Evolutionary conservation across 2,797 vertebrate species (phyloP).

Genomic region (Chaenodraco wilsoni): DNA sequence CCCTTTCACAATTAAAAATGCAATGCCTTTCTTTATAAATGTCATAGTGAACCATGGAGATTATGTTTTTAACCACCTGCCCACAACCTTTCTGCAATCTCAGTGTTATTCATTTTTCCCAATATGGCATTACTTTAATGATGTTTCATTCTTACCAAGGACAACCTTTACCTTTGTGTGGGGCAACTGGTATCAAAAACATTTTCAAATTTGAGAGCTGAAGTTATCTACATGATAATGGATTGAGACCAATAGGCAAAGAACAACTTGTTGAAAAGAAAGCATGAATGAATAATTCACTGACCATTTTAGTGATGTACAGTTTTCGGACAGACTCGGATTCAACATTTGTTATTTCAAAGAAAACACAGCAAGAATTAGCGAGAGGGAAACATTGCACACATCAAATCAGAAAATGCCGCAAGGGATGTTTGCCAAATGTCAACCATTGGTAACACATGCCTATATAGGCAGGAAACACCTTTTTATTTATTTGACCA

Average conservation of each 20-base stretch:
- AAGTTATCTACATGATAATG: conserved; percentile 2
- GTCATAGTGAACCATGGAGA: background rate
- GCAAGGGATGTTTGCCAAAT: too few species aligned
- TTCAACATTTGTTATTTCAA: background rate
- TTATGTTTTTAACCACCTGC: background rate
- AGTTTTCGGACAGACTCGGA: background rate
- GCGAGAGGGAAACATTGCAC: background rate
- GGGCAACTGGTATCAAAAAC: background rate
- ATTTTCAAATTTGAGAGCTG: background rate
- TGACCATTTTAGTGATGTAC: background rate
- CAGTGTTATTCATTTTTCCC: background rate
- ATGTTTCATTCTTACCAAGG: background rate
- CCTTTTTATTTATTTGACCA: background rate
- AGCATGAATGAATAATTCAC: background rate
- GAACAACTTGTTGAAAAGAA: background rate
- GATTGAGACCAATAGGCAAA: background rate
- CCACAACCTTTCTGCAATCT: background rate
- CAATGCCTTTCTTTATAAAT: background rate
- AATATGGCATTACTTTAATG: background rate
- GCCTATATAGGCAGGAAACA: too few species aligned
- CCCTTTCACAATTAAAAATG: background rate
- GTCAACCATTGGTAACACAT: background rate
- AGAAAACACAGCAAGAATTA: background rate
- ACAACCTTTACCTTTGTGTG: background rate
- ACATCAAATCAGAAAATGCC: background rate